Evolutionary conservation across 2,113 vertebrate genomes (phyloP), one percentile per base, ranked within the genome.

Genomic region (Seriola quinqueradiata): DNA sequence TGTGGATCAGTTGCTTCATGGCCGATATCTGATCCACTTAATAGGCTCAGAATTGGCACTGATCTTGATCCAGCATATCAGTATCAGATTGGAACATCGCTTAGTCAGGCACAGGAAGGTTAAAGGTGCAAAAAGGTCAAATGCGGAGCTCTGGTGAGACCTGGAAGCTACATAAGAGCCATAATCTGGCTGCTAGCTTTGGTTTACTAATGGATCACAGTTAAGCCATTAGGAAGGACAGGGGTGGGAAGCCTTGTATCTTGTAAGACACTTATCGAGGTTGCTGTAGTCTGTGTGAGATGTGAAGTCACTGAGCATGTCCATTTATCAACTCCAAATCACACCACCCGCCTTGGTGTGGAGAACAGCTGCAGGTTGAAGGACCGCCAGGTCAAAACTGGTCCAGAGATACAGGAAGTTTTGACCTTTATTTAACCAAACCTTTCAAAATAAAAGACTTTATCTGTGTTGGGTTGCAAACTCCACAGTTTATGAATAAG

Each of bases 131-230:
- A 46, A 64, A 52, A 57, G 34, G 61, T 82, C 36, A 83, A 79
- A 65, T 73, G 44, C 19, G 55, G 11, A 50, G 28, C 58, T 34
- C 17, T 50, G 36, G 34, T 48, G 58, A 48, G 50, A 65, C 67
- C 61, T 84, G 58, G 40, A 63, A 67, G 60, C 42, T 58, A 21
- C 32, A 46, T 48, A 25, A 46, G 32, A 40, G 38, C 71, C 36
- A 64, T 77, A 70, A 81, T 52, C 50, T 13, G 67, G 71, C 12
- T 60, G 57, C 82, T 82, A 68, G 19, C 42, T 68, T 65, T 52
- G 32, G 70, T 81, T 77, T 75, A 74, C 69, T 86, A 82, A 81
- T 81, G 79, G 66, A 32, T 82, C 81, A 84, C 77, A 64, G 58
- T 59, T 82, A 58, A 77, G 36, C 72, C 61, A 75, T 88, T 78